Evolutionary conservation across 2,113 vertebrate species (phyloP), one percentile per base, ranked within the genome.

Genomic region (Stegastes partitus): DNA sequence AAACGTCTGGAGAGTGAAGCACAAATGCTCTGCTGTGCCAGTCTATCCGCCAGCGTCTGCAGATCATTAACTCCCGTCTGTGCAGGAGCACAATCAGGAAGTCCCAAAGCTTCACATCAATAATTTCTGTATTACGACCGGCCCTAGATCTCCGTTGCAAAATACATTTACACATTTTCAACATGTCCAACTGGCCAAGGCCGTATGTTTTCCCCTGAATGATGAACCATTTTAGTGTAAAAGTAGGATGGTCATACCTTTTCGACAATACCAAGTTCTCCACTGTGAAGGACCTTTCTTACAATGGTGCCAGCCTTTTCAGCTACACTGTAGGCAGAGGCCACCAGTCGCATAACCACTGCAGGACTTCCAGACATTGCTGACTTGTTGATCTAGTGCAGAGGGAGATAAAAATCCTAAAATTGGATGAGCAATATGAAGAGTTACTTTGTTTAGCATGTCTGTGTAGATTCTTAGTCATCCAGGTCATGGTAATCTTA

Each of bases 1-100:
- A 99, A 99, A 44, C 90, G 94, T 69, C 92, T 95, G 51, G 95
- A 95, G 82, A 99, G 87, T 4, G 97, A 99, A 0, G 97, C 94
- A 80, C 97, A 98, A 45, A 99, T 97, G 87, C 97, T 99, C 92
- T 96, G 95, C 84, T 99, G 98, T 11, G 94, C 97, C 62, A 99
- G 75, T 25, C 97, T 93, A 87, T 99, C 98, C 3, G 98, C 98
- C 88, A 97, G 94, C 11, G 98, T 99, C 94, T 99, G 97, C 84
- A 99, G 90, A 92, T 99, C 98, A 76, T 95, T 94, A 28, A 93
- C 95, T 34, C 96, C 96, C 0, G 94, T 95, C 97, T 99, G 86
- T 61, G 77, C 77, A 85, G 25, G 55, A 26, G 22, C 19, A 62
- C 51, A 76, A 2, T 16, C n/a, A 11, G 16, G 25, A 55, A 79